Percentiles rank a stretch among this genome's conserved stretches.
Conservation (phyloP, 1,140 invertebrate genomes). For the Batillaria attramentaria region DNA sequence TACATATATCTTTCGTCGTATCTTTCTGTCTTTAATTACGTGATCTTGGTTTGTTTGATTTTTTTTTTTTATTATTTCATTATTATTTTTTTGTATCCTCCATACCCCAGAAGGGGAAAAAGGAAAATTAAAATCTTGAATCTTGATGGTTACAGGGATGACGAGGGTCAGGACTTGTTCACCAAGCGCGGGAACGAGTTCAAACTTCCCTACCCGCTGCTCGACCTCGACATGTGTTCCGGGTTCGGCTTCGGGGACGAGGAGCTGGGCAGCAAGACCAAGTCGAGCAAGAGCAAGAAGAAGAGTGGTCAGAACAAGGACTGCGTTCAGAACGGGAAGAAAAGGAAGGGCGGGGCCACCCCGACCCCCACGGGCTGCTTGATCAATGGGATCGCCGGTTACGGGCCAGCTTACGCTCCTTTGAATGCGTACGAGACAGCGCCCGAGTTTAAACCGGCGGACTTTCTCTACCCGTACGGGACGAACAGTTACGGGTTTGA, state of each 20-base stretch:
- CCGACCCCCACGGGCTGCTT: constrained; percentile 31
- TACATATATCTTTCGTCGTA: too few relatives aligned
- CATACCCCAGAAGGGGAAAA: too few relatives aligned
- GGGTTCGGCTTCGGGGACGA: constrained; percentile 65
- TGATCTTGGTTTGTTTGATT: too few relatives aligned
- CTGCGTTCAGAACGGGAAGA: constrained; percentile 92
- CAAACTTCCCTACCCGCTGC: constrained; percentile 95
- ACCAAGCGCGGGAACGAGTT: constrained; percentile 99
- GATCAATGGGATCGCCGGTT: constrained; percentile 32
- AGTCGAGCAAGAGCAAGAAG: constrained; percentile 72
- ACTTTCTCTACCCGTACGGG: constrained; percentile 65
- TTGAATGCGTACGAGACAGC: constrained; percentile 65
- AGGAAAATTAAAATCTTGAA: too few relatives aligned
- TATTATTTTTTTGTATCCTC: too few relatives aligned
- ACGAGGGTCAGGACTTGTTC: constrained; percentile 95
- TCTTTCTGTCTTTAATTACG: too few relatives aligned
- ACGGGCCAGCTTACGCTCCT: constrained; percentile 52
- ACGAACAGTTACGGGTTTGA: constrained; percentile 63
- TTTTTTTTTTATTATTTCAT: too few relatives aligned
- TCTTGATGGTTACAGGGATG: constrained; percentile 94
- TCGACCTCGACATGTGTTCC: constrained; percentile 73
- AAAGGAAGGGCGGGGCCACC: constrained; percentile 79
- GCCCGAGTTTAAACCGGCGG: constrained; percentile 60
- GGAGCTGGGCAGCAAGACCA: constrained; percentile 59
- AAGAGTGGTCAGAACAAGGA: constrained; percentile 94